Evolutionary conservation across 2,797 vertebrate species (phyloP), one percentile per base, ranked within the genome.

Genomic region (Crenuchus spilurus): DNA sequence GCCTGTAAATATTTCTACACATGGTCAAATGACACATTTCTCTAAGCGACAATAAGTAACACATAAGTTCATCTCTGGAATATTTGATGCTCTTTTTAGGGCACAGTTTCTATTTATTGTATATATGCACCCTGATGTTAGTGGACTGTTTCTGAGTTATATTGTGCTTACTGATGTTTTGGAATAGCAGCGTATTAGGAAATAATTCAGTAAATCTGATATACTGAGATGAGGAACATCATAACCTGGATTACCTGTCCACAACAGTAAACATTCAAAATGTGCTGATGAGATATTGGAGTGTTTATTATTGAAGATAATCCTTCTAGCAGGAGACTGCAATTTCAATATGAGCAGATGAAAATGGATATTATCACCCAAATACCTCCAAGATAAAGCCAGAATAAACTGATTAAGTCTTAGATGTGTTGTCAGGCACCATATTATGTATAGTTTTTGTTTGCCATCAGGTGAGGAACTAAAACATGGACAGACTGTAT

Each of bases 301-400:
- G 31, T 70, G 76, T 81, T 65, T 76, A 52, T 70, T 55, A 35
- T 22, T 51, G 39, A 35, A 70, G 35, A 77, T 79, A 74, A 79
- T 80, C 72, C 75, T 61, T 37, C 60, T 70, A 62, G 33, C 28
- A 22, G 65, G 51, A 24, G 67, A 68, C 30, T 52, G 28, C 46
- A 54, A 44, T 63, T 61, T 54, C 28, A 72, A 58, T 74, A 58
- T 67, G 42, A 74, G 30, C 28, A 24, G 41, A 62, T 70, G 33
- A 71, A 75, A 82, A 79, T 76, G 67, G 55, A 74, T 71, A 66
- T 66, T 42, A 73, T 49, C 14, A 51, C 16, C 68, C 18, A 64
- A 42, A 70, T 52, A 65, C 57, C 80, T 67, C 20, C 7, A 54
- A 70, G 70, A 71, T 54, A 72, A 74, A 28, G 51, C 62, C 16